These are phyloP conservation scores for Incurvaria masculella DNA, from an alignment of 2,888 invertebrate species.

Conservation along the genomic window DNA sequence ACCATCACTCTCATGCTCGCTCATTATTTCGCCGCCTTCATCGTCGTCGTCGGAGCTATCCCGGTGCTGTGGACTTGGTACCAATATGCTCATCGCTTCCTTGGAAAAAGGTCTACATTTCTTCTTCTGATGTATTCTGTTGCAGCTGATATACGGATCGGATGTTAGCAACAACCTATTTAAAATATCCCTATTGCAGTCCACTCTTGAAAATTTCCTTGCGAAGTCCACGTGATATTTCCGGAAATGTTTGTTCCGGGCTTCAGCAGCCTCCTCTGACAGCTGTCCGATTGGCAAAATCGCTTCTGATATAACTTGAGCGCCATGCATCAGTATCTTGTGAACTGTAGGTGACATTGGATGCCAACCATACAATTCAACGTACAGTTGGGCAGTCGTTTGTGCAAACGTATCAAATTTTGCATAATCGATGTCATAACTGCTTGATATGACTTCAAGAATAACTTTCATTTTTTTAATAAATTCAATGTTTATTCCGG, in stretches of 20 bases:
- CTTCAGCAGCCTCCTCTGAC: conserved; percentile 19
- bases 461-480: conserved; percentile 12
- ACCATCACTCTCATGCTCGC: no score
- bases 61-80: no score
- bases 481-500: conserved; percentile 17
- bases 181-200: conserved; percentile 14
- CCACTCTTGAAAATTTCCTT: conserved; percentile 15
- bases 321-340: conserved; percentile 19
- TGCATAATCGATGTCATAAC: conserved; percentile 9
- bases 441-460: conserved; percentile 10
- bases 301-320: conserved; percentile 16
- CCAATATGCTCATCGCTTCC: no score
- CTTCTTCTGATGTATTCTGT: no score
- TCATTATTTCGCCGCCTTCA: no score
- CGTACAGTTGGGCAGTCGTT: conserved; percentile 17
- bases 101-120: no score
- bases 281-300: conserved; percentile 19
- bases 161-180: conserved; percentile 16
- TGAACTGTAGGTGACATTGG: conserved; percentile 21
- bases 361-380: conserved; percentile 19
- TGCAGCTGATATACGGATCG: conserved; percentile 7
- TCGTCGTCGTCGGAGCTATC: no score
- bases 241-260: conserved; percentile 18
- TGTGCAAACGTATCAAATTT: conserved; percentile 5
- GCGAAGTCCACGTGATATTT: conserved; percentile 12